Base-by-base conservation (phyloP, 2,888 invertebrate genomes). In the Acrobeloides nanus region DNA sequence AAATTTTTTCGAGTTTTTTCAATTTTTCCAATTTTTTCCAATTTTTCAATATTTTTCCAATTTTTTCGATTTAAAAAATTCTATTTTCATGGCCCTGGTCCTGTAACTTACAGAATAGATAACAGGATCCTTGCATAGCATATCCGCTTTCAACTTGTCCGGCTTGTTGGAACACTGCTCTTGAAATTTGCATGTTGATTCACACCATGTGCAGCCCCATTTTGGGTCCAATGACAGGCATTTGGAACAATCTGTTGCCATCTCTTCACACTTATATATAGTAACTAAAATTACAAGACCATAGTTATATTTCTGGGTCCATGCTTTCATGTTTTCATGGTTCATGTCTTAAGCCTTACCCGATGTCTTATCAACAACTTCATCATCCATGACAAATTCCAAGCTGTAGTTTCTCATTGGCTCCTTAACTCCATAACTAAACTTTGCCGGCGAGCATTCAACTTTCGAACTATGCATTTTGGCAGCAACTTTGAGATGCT, bases 131-230 rank as follows among this genome's bases (percentile, higher is more conserved):
- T 68, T 73, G 51, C 74, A 74, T 4, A 64, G 51, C 7, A 42
- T 51, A 26, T 57, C 62, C 17, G 61, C 47, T 24, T 26, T 39
- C 18, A 25, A 31, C 23, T 37, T 32, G 8, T 27, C 20, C 10
- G 51, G 33, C 18, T 24, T 39, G 18, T 38, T 15, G n/a, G 51
- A 45, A 32, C 69, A 68, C 27, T 49, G 31, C 15, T 42, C 42
- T 15, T 38, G 33, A 44, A 51, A 75, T 38, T 53, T 84, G 75
- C 89, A 89, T 20, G 84, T 83, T 73, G 85, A 86, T 5, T 84
- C 84, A 78, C 95, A 95, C 95, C 93, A 97, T 38, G 86, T 85
- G 74, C 97, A 97, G 64, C 87, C 84, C 74, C 90, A 90, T 68
- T 86, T 84, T 17, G 84, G 81, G 41, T 77, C 76, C 48, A 92